Percentiles rank a stretch among this genome's conserved stretches.
Conservation (phyloP, 2,797 vertebrate species). For the Anguilla anguilla region DNA sequence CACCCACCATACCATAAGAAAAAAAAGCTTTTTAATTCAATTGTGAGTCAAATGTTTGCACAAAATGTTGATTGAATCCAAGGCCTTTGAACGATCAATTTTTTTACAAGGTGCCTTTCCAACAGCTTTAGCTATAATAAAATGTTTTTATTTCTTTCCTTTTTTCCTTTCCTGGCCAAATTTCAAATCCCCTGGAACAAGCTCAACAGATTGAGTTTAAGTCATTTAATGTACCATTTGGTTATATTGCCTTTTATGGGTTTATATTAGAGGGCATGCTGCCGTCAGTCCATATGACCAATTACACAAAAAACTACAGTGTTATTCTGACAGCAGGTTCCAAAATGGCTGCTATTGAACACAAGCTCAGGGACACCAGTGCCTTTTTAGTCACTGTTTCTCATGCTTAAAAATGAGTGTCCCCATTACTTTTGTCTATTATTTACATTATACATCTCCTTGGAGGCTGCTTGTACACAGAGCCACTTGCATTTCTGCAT, state of each 20-base stretch:
- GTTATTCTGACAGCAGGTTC: background rate
- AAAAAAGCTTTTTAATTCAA: background rate
- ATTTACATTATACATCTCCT: background rate
- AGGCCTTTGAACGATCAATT: background rate
- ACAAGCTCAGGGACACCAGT: background rate
- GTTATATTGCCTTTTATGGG: conserved; percentile 1
- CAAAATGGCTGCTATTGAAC: background rate
- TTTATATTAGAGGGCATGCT: background rate
- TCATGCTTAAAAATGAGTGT: background rate
- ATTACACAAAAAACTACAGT: background rate
- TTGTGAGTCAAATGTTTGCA: background rate
- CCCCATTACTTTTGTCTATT: background rate
- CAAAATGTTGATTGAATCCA: background rate
- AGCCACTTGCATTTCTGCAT: background rate
- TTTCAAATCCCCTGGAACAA: background rate
- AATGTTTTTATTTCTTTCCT: background rate
- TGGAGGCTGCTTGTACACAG: background rate
- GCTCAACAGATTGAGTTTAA: background rate
- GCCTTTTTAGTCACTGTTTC: background rate
- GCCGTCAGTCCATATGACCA: background rate
- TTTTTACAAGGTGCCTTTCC: background rate
- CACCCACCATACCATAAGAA: background rate
- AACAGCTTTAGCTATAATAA: background rate
- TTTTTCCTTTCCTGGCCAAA: background rate
- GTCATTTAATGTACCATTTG: background rate